These are phyloP conservation scores for Leptoclinus maculatus DNA, from an alignment of 2,797 vertebrate genomes.

Conservation along the genomic window DNA sequence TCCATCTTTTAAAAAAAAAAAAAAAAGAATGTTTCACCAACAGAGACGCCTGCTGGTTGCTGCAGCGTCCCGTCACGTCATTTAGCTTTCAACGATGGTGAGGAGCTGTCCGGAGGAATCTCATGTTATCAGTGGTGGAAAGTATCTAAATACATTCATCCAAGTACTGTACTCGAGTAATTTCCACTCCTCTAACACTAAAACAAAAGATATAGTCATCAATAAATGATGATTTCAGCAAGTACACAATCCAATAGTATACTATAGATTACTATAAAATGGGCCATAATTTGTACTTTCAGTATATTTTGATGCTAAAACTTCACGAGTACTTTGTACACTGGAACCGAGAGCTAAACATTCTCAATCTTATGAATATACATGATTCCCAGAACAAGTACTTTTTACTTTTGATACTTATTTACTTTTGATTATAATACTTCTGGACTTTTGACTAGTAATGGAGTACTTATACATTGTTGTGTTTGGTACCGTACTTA, in stretches of 20 bases:
- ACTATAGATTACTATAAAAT: background rate
- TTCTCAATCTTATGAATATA: too few relatives aligned
- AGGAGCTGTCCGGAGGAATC: conserved; percentile 69
- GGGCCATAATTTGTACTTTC: background rate
- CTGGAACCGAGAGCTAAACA: too few relatives aligned
- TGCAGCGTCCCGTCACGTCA: conserved; percentile 88
- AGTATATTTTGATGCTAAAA: too few relatives aligned
- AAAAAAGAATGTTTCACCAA: background rate
- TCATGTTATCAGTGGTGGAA: conserved; percentile 56
- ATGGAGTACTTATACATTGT: too few relatives aligned
- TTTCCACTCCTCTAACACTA: background rate
- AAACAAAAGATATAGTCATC: too few relatives aligned
- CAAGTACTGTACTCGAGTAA: background rate
- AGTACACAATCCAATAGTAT: background rate
- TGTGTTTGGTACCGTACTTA: too few relatives aligned
- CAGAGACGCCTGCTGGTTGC: conserved; percentile 72
- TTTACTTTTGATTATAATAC: background rate
- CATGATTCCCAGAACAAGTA: too few relatives aligned
- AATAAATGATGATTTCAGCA: background rate
- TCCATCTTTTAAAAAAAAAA: conserved; percentile 72
- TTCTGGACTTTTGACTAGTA: too few relatives aligned
- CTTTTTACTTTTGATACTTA: too few relatives aligned
- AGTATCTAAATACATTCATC: background rate
- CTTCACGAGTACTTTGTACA: too few relatives aligned
- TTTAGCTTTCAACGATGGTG: conserved; percentile 86